Conservation (phyloP, 2,113 vertebrate species). For the Datnioides undecimradiatus region DNA sequence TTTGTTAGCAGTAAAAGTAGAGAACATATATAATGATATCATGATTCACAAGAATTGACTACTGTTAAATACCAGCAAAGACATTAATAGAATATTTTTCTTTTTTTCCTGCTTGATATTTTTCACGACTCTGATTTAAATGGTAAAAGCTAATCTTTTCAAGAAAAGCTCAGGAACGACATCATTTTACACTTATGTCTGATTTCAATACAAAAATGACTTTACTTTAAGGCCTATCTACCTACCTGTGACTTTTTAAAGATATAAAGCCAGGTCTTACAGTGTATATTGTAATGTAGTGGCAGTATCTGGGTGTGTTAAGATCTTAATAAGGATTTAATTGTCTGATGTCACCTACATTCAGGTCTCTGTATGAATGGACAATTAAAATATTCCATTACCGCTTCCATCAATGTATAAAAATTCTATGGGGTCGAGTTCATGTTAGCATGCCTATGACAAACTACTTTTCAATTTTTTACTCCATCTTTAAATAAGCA, state of each 20-base stretch:
- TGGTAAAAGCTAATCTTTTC: neutral
- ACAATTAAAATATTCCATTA: conserved; percentile 9
- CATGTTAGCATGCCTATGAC: neutral
- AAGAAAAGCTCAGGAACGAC: neutral
- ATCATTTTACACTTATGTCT: neutral
- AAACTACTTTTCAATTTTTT: conserved; percentile 4
- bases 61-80: neutral
- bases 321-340: conserved; percentile 1
- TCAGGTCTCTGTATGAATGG: neutral
- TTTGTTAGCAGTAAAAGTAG: neutral
- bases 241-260: neutral
- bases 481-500: neutral
- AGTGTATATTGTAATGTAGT: neutral
- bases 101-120: neutral
- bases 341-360: conserved; percentile 1
- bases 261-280: neutral
- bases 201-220: neutral
- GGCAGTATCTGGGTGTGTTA: neutral
- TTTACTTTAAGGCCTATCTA: neutral
- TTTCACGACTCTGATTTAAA: neutral
- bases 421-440: neutral
- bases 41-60: neutral
- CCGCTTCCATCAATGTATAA: neutral
- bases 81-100: neutral
- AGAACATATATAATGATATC: neutral